Evolutionary conservation across 2,888 invertebrate genomes (phyloP).

Genomic region (Platycheirus albimanus): DNA sequence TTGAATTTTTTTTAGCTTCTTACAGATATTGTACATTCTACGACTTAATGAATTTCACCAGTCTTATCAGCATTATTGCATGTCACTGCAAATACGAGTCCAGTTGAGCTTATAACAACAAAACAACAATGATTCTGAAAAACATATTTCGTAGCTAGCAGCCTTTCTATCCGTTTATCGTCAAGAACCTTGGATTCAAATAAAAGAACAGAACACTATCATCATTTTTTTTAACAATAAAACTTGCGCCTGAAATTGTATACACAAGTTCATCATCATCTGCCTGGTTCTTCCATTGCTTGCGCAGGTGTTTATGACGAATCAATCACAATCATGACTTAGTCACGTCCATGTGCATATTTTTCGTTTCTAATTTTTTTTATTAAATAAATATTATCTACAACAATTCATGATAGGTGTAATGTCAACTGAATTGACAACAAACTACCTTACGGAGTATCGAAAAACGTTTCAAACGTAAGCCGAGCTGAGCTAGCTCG

Average conservation of each 20-base stretch:
- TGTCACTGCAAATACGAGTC: too few relatives aligned
- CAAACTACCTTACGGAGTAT: background rate
- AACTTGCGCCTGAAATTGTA: conserved; percentile 30
- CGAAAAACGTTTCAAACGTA: too few relatives aligned
- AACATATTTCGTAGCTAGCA: too few relatives aligned
- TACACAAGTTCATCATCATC: conserved; percentile 41
- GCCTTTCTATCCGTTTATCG: too few relatives aligned
- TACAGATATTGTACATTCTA: too few relatives aligned
- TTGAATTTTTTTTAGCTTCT: too few relatives aligned
- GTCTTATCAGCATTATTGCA: too few relatives aligned
- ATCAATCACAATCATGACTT: conserved; percentile 51
- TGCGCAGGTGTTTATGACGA: conserved; percentile 66
- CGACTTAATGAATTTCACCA: too few relatives aligned
- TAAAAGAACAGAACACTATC: conserved; percentile 5
- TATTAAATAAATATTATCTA: conserved; percentile 18
- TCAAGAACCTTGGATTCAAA: conserved; percentile 33
- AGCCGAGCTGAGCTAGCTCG: too few relatives aligned
- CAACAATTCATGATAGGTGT: conserved; percentile 16
- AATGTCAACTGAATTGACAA: conserved; percentile 22
- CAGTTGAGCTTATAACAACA: too few relatives aligned
- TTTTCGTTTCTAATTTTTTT: conserved; percentile 14
- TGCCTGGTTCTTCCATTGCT: conserved; percentile 21
- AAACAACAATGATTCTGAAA: too few relatives aligned
- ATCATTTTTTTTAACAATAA: conserved; percentile 32
- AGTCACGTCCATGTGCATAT: conserved; percentile 53